Evolutionary conservation across 2,113 vertebrate species (phyloP).

Genomic region (Centropus bengalensis): DNA sequence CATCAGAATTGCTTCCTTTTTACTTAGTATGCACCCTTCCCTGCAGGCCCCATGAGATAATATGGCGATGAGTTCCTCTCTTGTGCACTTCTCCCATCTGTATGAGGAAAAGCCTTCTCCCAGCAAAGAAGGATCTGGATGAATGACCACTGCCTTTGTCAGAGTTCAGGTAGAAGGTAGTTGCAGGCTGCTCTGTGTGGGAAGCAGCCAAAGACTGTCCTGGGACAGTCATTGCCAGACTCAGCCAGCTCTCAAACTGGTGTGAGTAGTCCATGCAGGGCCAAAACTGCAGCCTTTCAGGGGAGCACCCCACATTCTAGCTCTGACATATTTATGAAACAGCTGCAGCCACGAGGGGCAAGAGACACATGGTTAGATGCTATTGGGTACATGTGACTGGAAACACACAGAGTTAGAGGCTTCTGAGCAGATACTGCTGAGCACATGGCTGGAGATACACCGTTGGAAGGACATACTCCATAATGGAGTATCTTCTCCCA

Average conservation of each 20-base stretch:
- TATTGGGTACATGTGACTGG: too few species aligned
- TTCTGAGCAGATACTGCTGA: too few species aligned
- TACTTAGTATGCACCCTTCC: neutral
- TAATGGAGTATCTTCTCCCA: too few species aligned
- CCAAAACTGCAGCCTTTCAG: neutral
- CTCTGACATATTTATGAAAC: neutral
- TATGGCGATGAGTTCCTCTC: neutral
- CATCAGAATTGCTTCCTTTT: neutral
- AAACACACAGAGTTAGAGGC: too few species aligned
- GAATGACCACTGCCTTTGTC: neutral
- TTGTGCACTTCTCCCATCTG: neutral
- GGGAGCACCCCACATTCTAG: neutral
- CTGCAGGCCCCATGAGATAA: neutral
- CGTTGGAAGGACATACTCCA: too few species aligned
- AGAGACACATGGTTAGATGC: neutral
- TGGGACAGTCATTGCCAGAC: neutral
- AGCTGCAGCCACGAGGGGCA: neutral
- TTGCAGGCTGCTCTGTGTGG: neutral
- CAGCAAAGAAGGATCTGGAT: neutral
- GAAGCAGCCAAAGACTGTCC: neutral
- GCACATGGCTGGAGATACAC: too few species aligned
- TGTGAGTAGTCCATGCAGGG: rapidly evolving
- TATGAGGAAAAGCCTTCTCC: neutral
- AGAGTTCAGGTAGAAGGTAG: neutral
- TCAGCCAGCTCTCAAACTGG: neutral